A percentile compares a stretch with the other conserved stretches of the same genome.
These are phyloP conservation scores for Melospiza georgiana DNA, from an alignment of 2,113 vertebrate species.

Conservation along the genomic window DNA sequence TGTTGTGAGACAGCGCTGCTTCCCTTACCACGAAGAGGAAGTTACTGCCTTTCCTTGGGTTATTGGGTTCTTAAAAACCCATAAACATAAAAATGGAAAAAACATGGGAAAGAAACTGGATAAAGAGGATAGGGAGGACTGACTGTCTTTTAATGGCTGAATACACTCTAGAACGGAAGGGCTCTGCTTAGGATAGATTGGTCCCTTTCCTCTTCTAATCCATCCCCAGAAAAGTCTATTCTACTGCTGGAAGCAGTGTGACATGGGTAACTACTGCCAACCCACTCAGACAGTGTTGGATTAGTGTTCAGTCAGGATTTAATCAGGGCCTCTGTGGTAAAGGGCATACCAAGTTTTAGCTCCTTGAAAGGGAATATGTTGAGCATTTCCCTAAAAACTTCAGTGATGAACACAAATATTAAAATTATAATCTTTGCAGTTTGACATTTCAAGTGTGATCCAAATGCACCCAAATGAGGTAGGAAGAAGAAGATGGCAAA, in stretches of 20 bases:
- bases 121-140: not conserved
- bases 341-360: not conserved
- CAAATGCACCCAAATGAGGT: not conserved
- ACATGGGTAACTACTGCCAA: not conserved
- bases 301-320: not conserved
- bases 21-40: not conserved
- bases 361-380: not conserved
- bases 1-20: fast-evolving
- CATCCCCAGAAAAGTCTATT: not conserved
- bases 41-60: not conserved
- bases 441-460: not conserved
- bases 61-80: not conserved
- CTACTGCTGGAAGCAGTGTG: not conserved
- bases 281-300: not conserved
- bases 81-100: not conserved
- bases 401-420: not conserved
- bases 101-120: not conserved
- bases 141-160: not conserved
- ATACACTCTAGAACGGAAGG: not conserved
- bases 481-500: not conserved
- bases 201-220: not conserved
- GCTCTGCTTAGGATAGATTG: not conserved
- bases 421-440: not conserved
- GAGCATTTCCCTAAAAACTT: not conserved
- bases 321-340: not conserved